Evolutionary conservation across 2,797 vertebrate species (phyloP), one percentile per base, ranked within the genome.

Genomic region (Sitta carolinensis): DNA sequence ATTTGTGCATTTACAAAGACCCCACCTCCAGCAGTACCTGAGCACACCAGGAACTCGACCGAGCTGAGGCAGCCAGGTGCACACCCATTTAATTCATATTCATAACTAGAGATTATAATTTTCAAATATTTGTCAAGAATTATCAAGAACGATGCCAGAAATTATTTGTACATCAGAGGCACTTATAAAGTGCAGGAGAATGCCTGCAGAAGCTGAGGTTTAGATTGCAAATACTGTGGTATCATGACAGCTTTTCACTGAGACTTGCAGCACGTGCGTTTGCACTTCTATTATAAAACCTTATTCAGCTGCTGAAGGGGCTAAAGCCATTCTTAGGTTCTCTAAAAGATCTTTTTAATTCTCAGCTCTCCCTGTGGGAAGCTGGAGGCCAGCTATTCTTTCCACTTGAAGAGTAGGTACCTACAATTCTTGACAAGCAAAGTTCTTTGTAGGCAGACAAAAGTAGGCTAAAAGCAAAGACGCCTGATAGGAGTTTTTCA

Each of bases 331-430:
- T 92, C 89, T 93, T 90, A 72, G 29, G 82, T 58, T 89, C 78
- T 81, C 58, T 68, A 38, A 96, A 91, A 85, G 84, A 77, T 83
- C 87, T 92, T 94, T 94, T 40, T 58, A 78, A 78, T 92, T 95
- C 68, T 89, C 86, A 57, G 42, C 74, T 87, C 57, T 93, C 89
- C 57, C 84, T 80, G 84, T 89, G 90, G 74, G 84, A 89, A 90
- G 47, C 51, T 90, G 58, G 70, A 89, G 78, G 70, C 67, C 81
- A 90, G 75, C 64, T 92, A 87, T 92, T 95, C 86, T 89, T 92
- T 77, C 61, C 30, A 57, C 55, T 89, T 67, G 63, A 89, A 58
- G 68, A 84, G 68, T 22, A 90, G 61, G 45, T 74, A 93, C 81
- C 72, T 91, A 86, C 64, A 89, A 68, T 86, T 78, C 83, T 83